Evolutionary conservation across 2,113 vertebrate genomes (phyloP).

Genomic region (Sardina pilchardus): DNA sequence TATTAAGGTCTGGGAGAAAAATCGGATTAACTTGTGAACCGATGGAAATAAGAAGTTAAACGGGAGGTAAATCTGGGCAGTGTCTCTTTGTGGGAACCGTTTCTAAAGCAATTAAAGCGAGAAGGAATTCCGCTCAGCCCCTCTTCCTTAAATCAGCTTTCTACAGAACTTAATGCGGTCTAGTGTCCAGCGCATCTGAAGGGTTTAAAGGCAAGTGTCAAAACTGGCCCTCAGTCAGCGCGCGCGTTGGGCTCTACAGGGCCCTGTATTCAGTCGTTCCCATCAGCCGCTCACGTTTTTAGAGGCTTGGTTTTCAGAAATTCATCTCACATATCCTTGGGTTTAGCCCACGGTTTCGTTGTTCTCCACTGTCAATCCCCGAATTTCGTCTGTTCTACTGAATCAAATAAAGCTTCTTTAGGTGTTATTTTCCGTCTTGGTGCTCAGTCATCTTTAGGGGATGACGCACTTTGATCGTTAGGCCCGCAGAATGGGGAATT

Average conservation of each 20-base stretch:
- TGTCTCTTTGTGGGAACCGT: slow-evolving; percentile 90
- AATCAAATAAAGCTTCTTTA: slow-evolving; percentile 67
- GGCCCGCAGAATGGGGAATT: slow-evolving; percentile 57
- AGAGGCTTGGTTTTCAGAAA: slow-evolving; percentile 40
- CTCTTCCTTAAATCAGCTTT: slow-evolving; percentile 88
- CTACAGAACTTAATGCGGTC: slow-evolving; percentile 80
- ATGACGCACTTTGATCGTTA: slow-evolving; percentile 24
- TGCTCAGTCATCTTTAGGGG: slow-evolving; percentile 50
- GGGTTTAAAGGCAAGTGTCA: slow-evolving; percentile 80
- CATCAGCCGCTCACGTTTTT: slow-evolving; percentile 13
- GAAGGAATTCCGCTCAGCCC: slow-evolving; percentile 89
- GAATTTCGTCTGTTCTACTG: slow-evolving; percentile 57
- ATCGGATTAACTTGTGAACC: slow-evolving; percentile 95
- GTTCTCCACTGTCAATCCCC: slow-evolving; percentile 54
- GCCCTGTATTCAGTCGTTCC: neutral
- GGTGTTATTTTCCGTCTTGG: slow-evolving; percentile 64
- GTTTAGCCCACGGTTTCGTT: slow-evolving; percentile 54
- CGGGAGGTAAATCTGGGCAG: slow-evolving; percentile 89
- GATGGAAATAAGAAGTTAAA: slow-evolving; percentile 93
- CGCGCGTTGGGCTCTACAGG: neutral
- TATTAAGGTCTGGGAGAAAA: slow-evolving; percentile 73
- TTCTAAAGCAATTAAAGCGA: slow-evolving; percentile 96
- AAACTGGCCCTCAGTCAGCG: slow-evolving; percentile 43
- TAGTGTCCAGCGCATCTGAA: slow-evolving; percentile 83
- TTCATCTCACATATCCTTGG: slow-evolving; percentile 61